A percentile compares a stretch with the other conserved stretches of the same genome.
phyloP scores from a whole-genome alignment of 2,888 invertebrate genomes.

The Chrysolina americana region DNA sequence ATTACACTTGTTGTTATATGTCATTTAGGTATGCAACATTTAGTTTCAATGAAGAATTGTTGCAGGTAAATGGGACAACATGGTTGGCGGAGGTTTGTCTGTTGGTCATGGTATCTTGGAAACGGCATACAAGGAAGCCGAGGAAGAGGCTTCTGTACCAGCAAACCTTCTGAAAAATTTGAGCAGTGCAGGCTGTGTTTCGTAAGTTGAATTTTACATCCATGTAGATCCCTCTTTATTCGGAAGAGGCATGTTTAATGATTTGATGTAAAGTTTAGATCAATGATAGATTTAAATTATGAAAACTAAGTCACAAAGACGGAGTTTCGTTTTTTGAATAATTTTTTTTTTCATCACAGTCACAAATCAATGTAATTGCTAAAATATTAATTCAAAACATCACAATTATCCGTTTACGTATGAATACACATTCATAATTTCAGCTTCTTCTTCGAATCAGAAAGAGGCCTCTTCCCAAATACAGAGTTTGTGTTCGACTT shows the following conservation, averaged over 20 bases:
- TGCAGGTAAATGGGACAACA: constrained; percentile 90
- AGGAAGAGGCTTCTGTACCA: constrained; percentile 94
- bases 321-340: background rate
- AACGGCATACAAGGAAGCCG: constrained; percentile 93
- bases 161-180: constrained; percentile 83
- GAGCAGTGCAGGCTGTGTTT: constrained; percentile 85
- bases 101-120: constrained; percentile 91
- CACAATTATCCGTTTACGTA: background rate
- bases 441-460: constrained; percentile 93
- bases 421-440: constrained; percentile 57
- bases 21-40: no score
- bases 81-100: constrained; percentile 94
- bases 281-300: no score
- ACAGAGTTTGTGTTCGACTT: constrained; percentile 95
- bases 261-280: no score
- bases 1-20: no score
- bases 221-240: no score
- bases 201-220: constrained; percentile 71
- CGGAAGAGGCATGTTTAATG: no score
- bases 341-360: background rate
- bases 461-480: constrained; percentile 93
- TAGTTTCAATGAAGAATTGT: background rate
- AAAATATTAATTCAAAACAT: no score
- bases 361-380: background rate
- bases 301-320: no score